Conservation (phyloP, 2,888 invertebrate genomes). For the Mythimna albipuncta region DNA sequence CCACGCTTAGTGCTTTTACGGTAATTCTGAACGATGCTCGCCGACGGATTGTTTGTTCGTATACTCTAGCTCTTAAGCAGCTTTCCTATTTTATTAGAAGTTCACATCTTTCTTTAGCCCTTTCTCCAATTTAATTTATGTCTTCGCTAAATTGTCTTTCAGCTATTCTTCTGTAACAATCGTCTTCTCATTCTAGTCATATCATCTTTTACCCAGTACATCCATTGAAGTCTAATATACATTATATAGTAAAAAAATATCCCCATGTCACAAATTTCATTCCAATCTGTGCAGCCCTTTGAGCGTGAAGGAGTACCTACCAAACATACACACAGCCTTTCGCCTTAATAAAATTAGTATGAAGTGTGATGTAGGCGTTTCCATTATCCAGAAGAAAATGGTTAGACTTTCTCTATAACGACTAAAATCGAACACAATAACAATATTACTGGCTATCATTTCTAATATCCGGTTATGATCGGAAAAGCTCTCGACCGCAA, state of each 20-base stretch:
- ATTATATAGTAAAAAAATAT: too few species aligned
- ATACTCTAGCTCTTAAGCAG: background rate
- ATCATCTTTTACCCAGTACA: background rate
- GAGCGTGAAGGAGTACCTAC: too few species aligned
- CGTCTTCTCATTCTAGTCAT: background rate
- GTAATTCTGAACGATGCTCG: constrained; percentile 41
- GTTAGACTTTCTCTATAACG: constrained; percentile 23
- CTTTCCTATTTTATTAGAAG: background rate
- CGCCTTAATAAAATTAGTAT: background rate
- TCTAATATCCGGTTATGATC: constrained; percentile 22
- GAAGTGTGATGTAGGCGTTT: background rate
- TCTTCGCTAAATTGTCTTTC: background rate
- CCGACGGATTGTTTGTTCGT: background rate
- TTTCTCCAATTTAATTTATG: background rate
- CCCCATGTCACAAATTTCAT: too few species aligned
- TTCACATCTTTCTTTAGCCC: background rate
- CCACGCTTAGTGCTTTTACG: constrained; percentile 37
- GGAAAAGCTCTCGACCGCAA: constrained; percentile 49
- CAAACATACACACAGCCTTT: too few species aligned
- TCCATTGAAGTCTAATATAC: background rate
- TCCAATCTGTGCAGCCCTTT: too few species aligned
- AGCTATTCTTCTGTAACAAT: background rate
- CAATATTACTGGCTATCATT: constrained; percentile 10
- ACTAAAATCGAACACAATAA: constrained; percentile 23
- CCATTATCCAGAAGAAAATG: constrained; percentile 1